Evolutionary conservation across 2,113 vertebrate species (phyloP).

Genomic region (Xiphophorus couchianus): DNA sequence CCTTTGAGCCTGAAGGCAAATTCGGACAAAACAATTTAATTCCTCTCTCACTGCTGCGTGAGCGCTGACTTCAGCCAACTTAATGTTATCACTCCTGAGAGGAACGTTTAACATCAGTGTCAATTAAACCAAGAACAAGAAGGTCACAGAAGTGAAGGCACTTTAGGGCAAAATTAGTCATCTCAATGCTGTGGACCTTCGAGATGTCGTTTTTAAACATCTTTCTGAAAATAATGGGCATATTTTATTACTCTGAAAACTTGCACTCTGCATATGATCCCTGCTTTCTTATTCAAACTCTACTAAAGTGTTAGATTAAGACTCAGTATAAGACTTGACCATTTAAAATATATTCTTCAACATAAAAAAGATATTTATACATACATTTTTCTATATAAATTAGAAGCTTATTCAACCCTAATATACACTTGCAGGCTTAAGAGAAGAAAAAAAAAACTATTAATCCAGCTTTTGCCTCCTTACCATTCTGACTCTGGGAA

Average conservation of each 20-base stretch:
- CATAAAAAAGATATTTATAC: too few species aligned
- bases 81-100: constrained; percentile 33
- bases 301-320: not conserved
- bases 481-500: not conserved
- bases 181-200: not conserved
- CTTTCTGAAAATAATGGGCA: not conserved
- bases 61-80: not conserved
- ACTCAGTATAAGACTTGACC: too few species aligned
- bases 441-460: too few species aligned
- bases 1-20: constrained; percentile 29
- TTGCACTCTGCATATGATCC: not conserved
- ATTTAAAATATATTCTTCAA: too few species aligned
- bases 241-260: not conserved
- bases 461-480: not conserved
- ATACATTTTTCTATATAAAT: too few species aligned
- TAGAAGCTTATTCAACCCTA: too few species aligned
- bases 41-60: constrained; percentile 21
- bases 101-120: constrained; percentile 53
- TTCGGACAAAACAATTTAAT: constrained; percentile 46
- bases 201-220: not conserved
- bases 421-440: too few species aligned
- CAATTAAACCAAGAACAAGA: constrained; percentile 38
- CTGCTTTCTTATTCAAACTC: not conserved
- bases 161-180: not conserved
- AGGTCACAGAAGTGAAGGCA: constrained; percentile 33